Percentiles rank a stretch among this genome's conserved stretches.
phyloP scores from a whole-genome alignment of 2,888 invertebrate species.

The Chromoteleia sp. region DNA sequence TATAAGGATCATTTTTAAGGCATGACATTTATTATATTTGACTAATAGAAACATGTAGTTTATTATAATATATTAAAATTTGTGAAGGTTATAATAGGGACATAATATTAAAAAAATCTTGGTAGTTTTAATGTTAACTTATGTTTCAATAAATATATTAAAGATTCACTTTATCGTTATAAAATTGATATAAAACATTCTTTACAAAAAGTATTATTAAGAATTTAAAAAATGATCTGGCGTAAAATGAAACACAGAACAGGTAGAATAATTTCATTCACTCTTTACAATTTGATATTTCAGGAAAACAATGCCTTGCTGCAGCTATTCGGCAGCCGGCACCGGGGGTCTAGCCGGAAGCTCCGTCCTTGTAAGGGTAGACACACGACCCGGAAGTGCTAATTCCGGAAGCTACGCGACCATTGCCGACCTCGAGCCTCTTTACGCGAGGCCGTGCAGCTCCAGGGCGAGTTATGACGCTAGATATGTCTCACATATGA shows the following conservation, averaged over 20 bases:
- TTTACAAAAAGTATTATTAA: too few species aligned
- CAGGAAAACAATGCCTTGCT: constrained; percentile 85
- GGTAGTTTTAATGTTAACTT: too few species aligned
- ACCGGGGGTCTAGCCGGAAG: constrained; percentile 90
- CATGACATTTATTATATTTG: too few species aligned
- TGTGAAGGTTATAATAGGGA: too few species aligned
- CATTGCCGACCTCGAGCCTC: constrained; percentile 90
- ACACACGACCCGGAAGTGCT: constrained; percentile 91
- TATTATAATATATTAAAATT: too few species aligned
- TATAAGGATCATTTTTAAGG: too few species aligned
- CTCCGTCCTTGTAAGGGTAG: constrained; percentile 89
- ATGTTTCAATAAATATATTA: too few species aligned
- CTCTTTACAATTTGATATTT: constrained; percentile 42
- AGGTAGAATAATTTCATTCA: constrained; percentile 10
- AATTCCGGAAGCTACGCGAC: constrained; percentile 93
- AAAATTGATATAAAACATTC: too few species aligned
- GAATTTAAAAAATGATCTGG: too few species aligned
- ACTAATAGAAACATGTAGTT: too few species aligned
- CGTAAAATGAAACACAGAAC: constrained; percentile 2
- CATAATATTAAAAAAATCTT: too few species aligned
- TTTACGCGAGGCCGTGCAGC: constrained; percentile 85
- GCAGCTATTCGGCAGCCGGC: constrained; percentile 91
- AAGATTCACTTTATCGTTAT: too few species aligned
- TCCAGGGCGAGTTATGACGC: constrained; percentile 91
- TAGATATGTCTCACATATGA: constrained; percentile 91